These are phyloP conservation scores for Stichopus horrens DNA, from an alignment of 53 echinoderm and acorn worm species.

Conservation along the genomic window DNA sequence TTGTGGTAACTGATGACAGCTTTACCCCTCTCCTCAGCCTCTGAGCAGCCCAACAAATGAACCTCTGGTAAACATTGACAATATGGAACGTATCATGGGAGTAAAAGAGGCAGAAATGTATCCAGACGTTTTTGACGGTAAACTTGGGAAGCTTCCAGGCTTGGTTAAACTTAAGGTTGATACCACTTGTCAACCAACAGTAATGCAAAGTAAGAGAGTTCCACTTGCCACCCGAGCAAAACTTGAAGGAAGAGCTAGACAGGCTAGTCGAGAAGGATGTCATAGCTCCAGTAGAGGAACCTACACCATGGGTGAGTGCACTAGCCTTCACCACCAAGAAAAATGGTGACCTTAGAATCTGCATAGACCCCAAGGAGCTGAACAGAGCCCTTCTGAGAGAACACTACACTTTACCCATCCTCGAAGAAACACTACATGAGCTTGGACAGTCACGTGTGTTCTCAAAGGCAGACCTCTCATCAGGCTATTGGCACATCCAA, in stretches of 20 bases:
- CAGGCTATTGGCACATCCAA: slow-evolving; percentile 66
- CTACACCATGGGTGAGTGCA: slow-evolving; percentile 68
- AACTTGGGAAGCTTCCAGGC: slow-evolving; percentile 56
- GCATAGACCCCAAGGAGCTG: slow-evolving; percentile 62
- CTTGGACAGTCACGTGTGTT: slow-evolving; percentile 45
- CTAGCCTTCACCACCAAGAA: slow-evolving; percentile 57
- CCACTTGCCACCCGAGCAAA: slow-evolving; percentile 54
- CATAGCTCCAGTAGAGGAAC: slow-evolving; percentile 50
- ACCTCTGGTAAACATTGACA: slow-evolving; percentile 62
- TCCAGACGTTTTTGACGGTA: slow-evolving; percentile 47
- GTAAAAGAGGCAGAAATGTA: slow-evolving; percentile 35
- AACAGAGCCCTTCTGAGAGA: slow-evolving; percentile 37
- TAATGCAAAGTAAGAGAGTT: slow-evolving; percentile 48
- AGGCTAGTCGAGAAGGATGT: slow-evolving; percentile 46
- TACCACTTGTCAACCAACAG: slow-evolving; percentile 35
- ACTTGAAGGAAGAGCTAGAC: slow-evolving; percentile 63
- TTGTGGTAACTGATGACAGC: slow-evolving; percentile 54
- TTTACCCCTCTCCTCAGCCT: slow-evolving; percentile 55
- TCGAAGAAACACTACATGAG: slow-evolving; percentile 44
- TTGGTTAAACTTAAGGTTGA: slow-evolving; percentile 24
- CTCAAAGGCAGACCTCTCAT: slow-evolving; percentile 48
- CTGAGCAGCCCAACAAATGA: slow-evolving; percentile 62
- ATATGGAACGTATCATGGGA: slow-evolving; percentile 46
- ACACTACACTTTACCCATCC: slow-evolving; percentile 51
- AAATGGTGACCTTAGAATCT: slow-evolving; percentile 62